Base-by-base conservation (phyloP, 2,888 invertebrate species). In the Philopedon plagiatum region DNA sequence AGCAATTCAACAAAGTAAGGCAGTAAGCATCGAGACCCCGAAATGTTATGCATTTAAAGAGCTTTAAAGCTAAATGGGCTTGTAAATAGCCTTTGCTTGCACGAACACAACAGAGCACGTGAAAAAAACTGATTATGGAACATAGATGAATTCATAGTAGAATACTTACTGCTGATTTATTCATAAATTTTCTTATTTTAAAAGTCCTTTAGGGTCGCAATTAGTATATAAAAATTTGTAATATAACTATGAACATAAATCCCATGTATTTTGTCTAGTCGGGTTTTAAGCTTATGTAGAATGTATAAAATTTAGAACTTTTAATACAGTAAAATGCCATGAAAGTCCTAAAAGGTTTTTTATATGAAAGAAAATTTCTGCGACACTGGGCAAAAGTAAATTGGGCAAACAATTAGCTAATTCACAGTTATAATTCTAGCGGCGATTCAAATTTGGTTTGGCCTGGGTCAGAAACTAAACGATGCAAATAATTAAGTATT, bases 1-100 rank as follows among this genome's bases (percentile, higher is more conserved):
- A 78, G 80, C 80, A 82, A 83, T 82, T 81, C 80, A 77, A 80
- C 72, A 80, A 81, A 81, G 82, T 78, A 77, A 78, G 77, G 77
- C 77, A 77, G 79, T 79, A 80, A 82, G 80, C 78, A 79, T 76
- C 76, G 76, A 78, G 78, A 51, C 77, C 77, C 78, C 80, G 76
- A 80, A 81, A 82, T 82, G 82, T 83, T 82, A 83, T 84, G 83
- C 84, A 84, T 84, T 84, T 84, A 84, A 84, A 84, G 81, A 81
- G 83, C 81, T 81, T 82, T 81, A 83, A 82, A 82, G 79, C 80
- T 79, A 83, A 84, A 83, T 83, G 82, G 81, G 83, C 82, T 79
- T 82, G 83, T 83, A 83, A 83, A 83, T 81, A 82, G 81, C 76
- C 78, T 78, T 73, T 64, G 58, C 37, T 60, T 54, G 19, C 21